Evolutionary conservation across 1,140 invertebrate genomes (phyloP).

Genomic region (Riptortus pedestris): DNA sequence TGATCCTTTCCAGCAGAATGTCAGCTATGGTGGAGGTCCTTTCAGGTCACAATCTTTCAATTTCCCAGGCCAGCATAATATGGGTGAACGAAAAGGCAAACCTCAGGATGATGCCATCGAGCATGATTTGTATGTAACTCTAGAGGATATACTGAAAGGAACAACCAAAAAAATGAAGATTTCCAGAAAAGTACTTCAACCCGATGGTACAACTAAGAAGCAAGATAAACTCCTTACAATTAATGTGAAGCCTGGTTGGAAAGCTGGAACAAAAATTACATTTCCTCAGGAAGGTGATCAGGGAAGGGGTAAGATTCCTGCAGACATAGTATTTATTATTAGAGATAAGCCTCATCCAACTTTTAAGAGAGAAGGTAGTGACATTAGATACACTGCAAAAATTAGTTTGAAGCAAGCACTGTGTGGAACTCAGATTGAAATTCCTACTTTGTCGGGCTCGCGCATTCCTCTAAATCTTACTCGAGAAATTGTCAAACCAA

Average conservation of each 20-base stretch:
- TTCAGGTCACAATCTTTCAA: conserved; percentile 86
- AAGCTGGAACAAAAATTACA: conserved; percentile 96
- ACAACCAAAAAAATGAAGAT: conserved; percentile 99
- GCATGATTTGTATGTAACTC: conserved; percentile 86
- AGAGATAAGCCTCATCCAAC: conserved; percentile 82
- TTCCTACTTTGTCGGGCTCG: conserved; percentile 83
- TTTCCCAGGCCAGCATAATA: conserved; percentile 56
- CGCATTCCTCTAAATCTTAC: conserved; percentile 74
- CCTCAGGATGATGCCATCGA: conserved; percentile 85
- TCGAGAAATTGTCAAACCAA: conserved; percentile 85
- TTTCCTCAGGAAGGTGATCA: conserved; percentile 98
- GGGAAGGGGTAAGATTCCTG: conserved; percentile 86
- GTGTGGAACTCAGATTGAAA: conserved; percentile 76
- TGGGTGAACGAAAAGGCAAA: conserved; percentile 42
- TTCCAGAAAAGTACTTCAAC: conserved; percentile 72
- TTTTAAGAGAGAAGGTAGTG: conserved; percentile 11
- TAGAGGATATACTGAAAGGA: conserved; percentile 84
- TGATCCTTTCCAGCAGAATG: too few species aligned
- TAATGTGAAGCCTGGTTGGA: conserved; percentile 93
- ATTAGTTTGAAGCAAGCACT: conserved; percentile 37
- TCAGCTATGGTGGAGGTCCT: conserved; percentile 47
- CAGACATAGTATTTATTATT: conserved; percentile 98
- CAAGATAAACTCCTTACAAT: conserved; percentile 98
- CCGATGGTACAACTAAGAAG: conserved; percentile 76
- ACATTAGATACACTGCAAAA: not conserved